These are phyloP conservation scores for Glaucopsyche alexis DNA, from an alignment of 2,888 invertebrate species.

Conservation along the genomic window DNA sequence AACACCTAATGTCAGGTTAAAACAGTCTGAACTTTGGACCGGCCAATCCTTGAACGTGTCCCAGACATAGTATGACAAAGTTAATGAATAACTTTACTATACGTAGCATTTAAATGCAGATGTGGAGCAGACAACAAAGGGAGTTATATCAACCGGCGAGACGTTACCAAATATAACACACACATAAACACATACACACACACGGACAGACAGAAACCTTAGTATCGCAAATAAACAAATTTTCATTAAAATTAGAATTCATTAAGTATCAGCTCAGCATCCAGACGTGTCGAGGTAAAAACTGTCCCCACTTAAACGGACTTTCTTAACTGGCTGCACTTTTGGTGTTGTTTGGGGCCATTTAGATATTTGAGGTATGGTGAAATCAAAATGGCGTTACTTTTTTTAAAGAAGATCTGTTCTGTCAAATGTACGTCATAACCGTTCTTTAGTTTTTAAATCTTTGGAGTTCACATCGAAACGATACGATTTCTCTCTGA, in stretches of 20 bases:
- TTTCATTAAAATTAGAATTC: background rate
- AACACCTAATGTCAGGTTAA: too few relatives aligned
- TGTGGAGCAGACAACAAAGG: slow-evolving; percentile 56
- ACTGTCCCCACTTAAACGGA: too few relatives aligned
- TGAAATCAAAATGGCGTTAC: too few relatives aligned
- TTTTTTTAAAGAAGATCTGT: too few relatives aligned
- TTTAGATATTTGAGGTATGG: too few relatives aligned
- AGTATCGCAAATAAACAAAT: background rate
- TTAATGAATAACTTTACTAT: slow-evolving; percentile 36
- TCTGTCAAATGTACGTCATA: too few relatives aligned
- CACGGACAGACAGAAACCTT: background rate
- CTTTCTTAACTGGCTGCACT: too few relatives aligned
- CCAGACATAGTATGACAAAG: slow-evolving; percentile 12
- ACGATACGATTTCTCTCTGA: too few relatives aligned
- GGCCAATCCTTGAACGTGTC: background rate
- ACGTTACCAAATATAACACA: slow-evolving; percentile 41
- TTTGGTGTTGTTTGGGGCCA: too few relatives aligned
- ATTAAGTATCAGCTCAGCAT: background rate
- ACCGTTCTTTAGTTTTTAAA: too few relatives aligned
- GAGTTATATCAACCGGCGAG: slow-evolving; percentile 52
- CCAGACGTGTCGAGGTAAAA: too few relatives aligned
- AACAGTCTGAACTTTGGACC: background rate
- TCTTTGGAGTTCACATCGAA: too few relatives aligned
- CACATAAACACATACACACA: background rate
- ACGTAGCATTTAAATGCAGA: slow-evolving; percentile 39